Evolutionary conservation across 2,888 invertebrate genomes (phyloP).

Genomic region (Orthonevra nobilis): DNA sequence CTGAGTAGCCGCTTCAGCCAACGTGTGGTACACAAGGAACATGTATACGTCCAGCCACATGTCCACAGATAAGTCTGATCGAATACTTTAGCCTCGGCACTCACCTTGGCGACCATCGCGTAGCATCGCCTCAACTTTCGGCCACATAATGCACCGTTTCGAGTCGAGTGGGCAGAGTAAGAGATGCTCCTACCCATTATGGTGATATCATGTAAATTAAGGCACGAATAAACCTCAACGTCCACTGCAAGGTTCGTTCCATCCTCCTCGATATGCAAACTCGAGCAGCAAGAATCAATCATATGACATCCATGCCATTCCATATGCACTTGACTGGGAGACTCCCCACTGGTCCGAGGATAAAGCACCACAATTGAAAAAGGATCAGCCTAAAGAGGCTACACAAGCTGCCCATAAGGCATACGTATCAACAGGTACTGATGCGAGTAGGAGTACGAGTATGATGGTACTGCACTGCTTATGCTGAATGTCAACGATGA

Average conservation of each 20-base stretch:
- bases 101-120: too few relatives aligned
- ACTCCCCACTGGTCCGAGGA: constrained; percentile 10
- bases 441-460: background rate
- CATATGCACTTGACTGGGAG: constrained; percentile 60
- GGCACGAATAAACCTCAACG: constrained; percentile 62
- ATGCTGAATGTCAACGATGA: constrained; percentile 51
- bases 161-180: constrained; percentile 49
- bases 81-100: constrained; percentile 5
- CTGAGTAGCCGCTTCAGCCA: too few relatives aligned
- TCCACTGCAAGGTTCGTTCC: constrained; percentile 38
- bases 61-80: constrained; percentile 47
- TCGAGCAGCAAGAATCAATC: constrained; percentile 63
- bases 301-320: constrained; percentile 57
- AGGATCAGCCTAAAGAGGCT: constrained; percentile 43
- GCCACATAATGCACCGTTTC: constrained; percentile 54
- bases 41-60: constrained; percentile 50
- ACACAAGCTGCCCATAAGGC: constrained; percentile 18
- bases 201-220: constrained; percentile 69
- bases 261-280: constrained; percentile 19
- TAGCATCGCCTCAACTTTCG: constrained; percentile 6
- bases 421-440: constrained; percentile 54
- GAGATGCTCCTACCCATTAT: constrained; percentile 59
- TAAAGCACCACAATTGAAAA: constrained; percentile 45
- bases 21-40: constrained; percentile 1
- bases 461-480: background rate